Percentiles rank a stretch among this genome's conserved stretches.
Conservation (phyloP, 2,797 vertebrate species). For the Liparis tanakae region DNA sequence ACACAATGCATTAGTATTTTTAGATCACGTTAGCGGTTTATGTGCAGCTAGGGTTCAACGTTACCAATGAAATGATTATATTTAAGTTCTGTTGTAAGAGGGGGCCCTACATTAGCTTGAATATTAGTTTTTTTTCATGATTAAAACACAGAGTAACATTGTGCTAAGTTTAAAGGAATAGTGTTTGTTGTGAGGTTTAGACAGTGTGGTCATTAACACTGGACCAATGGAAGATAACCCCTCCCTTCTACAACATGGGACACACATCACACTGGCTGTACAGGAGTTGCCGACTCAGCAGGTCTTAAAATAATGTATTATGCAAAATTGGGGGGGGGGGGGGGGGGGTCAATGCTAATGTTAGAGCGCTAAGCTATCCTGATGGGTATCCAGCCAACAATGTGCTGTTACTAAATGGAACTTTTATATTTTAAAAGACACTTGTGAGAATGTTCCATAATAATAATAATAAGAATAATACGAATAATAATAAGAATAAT, state of each 20-base stretch:
- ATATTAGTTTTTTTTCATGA: not conserved
- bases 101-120: not conserved
- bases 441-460: not conserved
- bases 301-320: not conserved
- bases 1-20: not conserved
- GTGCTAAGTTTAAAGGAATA: not conserved
- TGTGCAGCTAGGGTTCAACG: not conserved
- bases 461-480: too few relatives aligned
- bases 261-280: not conserved
- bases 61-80: not conserved
- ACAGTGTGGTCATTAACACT: not conserved
- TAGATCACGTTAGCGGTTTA: not conserved
- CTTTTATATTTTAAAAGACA: not conserved
- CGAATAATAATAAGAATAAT: too few relatives aligned
- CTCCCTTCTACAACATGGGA: not conserved
- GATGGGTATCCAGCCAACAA: not conserved
- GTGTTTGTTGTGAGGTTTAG: not conserved
- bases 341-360: not conserved
- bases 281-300: not conserved
- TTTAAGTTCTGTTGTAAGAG: not conserved
- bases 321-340: not conserved
- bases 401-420: not conserved
- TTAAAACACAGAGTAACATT: conserved; percentile 1
- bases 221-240: not conserved
- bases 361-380: not conserved